A percentile compares a stretch with the other conserved stretches of the same genome.
phyloP scores from a whole-genome alignment of 2,888 invertebrate genomes.

The Drosophila prostipennis region DNA sequence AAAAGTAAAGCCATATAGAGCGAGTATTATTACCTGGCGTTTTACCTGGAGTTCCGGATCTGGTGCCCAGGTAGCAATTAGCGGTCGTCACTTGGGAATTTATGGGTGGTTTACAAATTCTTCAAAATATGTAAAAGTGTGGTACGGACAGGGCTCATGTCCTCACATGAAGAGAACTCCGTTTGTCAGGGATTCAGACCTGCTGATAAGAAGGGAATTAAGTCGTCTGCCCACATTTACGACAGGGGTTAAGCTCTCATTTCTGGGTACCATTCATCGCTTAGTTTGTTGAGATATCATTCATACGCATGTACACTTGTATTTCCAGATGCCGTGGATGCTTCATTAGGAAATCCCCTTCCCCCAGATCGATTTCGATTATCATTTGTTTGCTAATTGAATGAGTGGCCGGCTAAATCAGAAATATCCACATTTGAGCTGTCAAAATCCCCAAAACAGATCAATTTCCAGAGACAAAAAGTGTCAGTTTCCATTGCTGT shows the following conservation, averaged over 20 bases:
- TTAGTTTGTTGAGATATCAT: conserved; percentile 5
- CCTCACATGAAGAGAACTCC: conserved; percentile 11
- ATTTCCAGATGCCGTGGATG: conserved; percentile 14
- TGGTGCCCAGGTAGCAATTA: conserved; percentile 30
- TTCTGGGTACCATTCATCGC: conserved; percentile 30
- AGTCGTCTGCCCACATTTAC: conserved; percentile 23
- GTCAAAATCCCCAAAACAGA: conserved; percentile 32
- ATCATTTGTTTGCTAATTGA: conserved; percentile 66
- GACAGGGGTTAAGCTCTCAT: conserved; percentile 15
- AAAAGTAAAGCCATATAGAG: conserved; percentile 26
- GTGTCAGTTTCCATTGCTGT: conserved; percentile 60
- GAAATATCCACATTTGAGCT: conserved; percentile 24
- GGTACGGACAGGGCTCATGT: conserved; percentile 3
- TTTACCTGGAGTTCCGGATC: conserved; percentile 5
- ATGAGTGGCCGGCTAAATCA: conserved; percentile 48
- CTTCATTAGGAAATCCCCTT: conserved; percentile 20
- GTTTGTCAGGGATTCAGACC: not conserved
- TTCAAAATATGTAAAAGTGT: conserved; percentile 5
- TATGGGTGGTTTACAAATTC: conserved; percentile 17
- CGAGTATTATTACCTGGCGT: conserved; percentile 2
- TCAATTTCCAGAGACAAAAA: conserved; percentile 23
- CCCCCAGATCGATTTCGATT: conserved; percentile 36
- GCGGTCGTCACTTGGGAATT: conserved; percentile 12
- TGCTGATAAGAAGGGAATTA: conserved; percentile 24
- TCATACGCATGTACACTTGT: conserved; percentile 16